Conservation (phyloP, 2,888 invertebrate species). For the Drosophila sordidula region DNA sequence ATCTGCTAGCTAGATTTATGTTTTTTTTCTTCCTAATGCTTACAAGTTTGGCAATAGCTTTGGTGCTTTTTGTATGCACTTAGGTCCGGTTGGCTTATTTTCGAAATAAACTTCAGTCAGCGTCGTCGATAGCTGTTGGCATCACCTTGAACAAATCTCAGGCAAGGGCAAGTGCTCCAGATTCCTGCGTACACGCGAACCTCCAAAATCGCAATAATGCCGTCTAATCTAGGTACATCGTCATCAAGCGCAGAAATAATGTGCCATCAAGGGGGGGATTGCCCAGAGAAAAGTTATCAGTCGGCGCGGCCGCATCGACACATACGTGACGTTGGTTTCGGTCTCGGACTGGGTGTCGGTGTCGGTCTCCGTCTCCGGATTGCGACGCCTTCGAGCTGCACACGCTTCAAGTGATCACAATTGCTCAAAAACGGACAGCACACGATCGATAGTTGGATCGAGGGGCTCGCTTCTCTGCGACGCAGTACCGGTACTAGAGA, state of each 20-base stretch:
- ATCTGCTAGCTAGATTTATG: no score
- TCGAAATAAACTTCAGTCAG: neutral
- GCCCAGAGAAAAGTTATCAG: constrained; percentile 76
- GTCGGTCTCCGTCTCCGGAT: constrained; percentile 20
- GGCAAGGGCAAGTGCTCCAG: constrained; percentile 48
- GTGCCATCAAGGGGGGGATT: constrained; percentile 80
- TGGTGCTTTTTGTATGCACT: neutral
- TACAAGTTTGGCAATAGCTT: no score
- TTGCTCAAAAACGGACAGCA: constrained; percentile 30
- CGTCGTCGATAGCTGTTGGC: constrained; percentile 28
- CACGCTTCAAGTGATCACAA: neutral
- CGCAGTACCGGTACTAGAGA: constrained; percentile 32
- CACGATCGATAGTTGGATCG: constrained; percentile 12
- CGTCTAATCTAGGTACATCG: constrained; percentile 64
- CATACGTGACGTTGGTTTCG: constrained; percentile 52
- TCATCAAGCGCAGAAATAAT: constrained; percentile 71
- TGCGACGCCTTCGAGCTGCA: constrained; percentile 8
- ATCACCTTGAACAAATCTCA: constrained; percentile 46
- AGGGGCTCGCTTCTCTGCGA: constrained; percentile 49
- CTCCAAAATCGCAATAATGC: constrained; percentile 40
- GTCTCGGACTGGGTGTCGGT: no score
- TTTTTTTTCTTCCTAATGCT: no score
- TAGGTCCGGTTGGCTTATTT: neutral
- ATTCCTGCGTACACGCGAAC: constrained; percentile 27
- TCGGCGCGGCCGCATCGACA: constrained; percentile 18